phyloP scores from a whole-genome alignment of 2,113 vertebrate species.

The Bubo bubo region DNA sequence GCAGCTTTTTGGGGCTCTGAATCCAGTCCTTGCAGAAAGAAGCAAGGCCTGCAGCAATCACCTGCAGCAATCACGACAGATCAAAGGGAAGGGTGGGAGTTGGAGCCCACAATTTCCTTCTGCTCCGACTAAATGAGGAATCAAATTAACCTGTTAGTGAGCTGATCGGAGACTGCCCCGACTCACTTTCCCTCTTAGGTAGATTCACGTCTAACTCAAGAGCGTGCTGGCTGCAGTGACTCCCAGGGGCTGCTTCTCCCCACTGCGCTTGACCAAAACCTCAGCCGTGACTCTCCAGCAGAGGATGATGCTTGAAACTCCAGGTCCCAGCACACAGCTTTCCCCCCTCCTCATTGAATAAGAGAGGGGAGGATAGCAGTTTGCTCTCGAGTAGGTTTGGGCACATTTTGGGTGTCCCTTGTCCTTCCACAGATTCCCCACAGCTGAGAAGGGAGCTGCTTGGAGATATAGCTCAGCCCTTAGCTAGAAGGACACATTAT shows the following conservation, averaged over 20 bases:
- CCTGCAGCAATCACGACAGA: not conserved
- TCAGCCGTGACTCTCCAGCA: not conserved
- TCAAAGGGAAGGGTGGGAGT: slow-evolving; percentile 41
- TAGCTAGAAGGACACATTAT: not conserved
- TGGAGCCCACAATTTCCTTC: not conserved
- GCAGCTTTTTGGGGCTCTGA: not conserved
- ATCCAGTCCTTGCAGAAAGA: not conserved
- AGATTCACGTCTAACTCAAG: not conserved
- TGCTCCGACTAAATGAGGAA: not conserved
- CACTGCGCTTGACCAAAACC: not conserved
- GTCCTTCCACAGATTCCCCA: not conserved
- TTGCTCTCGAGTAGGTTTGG: not conserved
- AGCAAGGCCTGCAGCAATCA: not conserved
- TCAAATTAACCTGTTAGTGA: slow-evolving; percentile 14
- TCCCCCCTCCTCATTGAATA: rapidly evolving
- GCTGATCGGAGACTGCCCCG: not conserved
- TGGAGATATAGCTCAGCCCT: not conserved
- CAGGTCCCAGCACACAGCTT: not conserved
- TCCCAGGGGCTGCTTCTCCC: not conserved
- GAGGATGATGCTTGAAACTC: not conserved
- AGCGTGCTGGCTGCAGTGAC: rapidly evolving
- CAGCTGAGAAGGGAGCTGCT: not conserved
- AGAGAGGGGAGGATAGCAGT: not conserved
- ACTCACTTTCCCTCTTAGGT: not conserved
- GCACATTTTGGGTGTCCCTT: not conserved